A percentile compares a stretch with the other conserved stretches of the same genome.
phyloP scores from a whole-genome alignment of 2,888 invertebrate species.

The Agelastica alni region DNA sequence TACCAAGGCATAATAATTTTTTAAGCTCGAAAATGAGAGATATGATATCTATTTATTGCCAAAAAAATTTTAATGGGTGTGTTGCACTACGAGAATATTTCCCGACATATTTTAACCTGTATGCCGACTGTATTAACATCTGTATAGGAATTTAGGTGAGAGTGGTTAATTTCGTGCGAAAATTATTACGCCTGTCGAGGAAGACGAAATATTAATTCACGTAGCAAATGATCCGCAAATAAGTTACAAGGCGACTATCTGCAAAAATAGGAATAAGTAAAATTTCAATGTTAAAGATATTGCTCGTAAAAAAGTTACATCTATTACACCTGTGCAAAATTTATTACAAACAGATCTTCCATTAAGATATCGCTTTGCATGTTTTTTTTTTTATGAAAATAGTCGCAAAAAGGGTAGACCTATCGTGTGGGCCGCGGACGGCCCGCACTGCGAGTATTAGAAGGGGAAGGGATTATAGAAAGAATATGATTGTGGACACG shows the following conservation, averaged over 20 bases:
- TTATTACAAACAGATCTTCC: not conserved
- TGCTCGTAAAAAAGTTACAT: not conserved
- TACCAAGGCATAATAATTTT: not conserved
- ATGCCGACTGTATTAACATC: not conserved
- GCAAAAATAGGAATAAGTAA: not conserved
- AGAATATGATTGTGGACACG: no score
- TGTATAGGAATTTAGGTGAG: not conserved
- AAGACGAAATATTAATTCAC: no score
- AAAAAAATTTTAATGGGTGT: not conserved
- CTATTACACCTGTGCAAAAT: not conserved
- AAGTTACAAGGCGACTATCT: not conserved
- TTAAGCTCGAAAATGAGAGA: not conserved
- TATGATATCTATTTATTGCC: not conserved
- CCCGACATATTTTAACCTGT: not conserved
- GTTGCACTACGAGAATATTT: not conserved
- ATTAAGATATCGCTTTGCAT: not conserved
- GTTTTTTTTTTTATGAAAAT: no score
- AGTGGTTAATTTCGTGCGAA: not conserved
- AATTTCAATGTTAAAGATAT: not conserved
- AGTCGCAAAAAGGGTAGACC: no score
- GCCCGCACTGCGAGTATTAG: no score
- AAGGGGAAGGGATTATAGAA: no score
- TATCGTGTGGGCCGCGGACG: no score
- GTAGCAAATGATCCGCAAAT: not conserved
- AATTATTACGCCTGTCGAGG: not conserved